Percentiles rank a stretch among this genome's conserved stretches.
Evolutionary conservation across 2,888 invertebrate species (phyloP).

Genomic region (Nasonia oneida): DNA sequence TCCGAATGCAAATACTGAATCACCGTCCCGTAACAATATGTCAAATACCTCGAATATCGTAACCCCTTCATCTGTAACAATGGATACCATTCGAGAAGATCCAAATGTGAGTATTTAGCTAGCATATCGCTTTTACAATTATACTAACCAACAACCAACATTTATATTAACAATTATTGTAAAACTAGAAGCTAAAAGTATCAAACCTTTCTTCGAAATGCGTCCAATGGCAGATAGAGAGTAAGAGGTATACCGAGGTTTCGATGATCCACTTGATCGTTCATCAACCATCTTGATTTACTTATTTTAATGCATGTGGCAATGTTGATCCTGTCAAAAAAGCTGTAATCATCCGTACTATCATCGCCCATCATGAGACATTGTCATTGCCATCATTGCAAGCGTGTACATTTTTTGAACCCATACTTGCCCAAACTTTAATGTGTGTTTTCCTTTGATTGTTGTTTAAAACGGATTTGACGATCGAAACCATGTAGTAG

Average conservation of each 20-base stretch:
- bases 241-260: conserved; percentile 61
- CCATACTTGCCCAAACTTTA: conserved; percentile 50
- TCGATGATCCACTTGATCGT: conserved; percentile 46
- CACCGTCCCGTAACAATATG: conserved; percentile 73
- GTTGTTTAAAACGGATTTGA: conserved; percentile 51
- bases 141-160: conserved; percentile 25
- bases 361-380: conserved; percentile 56
- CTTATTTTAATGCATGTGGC: conserved; percentile 59
- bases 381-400: conserved; percentile 62
- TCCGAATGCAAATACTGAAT: conserved; percentile 76
- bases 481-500: conserved; percentile 64
- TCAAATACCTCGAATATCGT: conserved; percentile 74
- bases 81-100: conserved; percentile 86
- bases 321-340: conserved; percentile 54
- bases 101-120: conserved; percentile 86
- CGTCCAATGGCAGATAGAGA: conserved; percentile 73
- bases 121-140: background rate
- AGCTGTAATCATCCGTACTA: conserved; percentile 60
- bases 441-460: conserved; percentile 57
- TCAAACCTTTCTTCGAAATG: conserved; percentile 70
- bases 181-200: conserved; percentile 60
- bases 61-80: conserved; percentile 77
- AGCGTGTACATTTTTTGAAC: conserved; percentile 54
- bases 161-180: conserved; percentile 44
- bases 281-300: conserved; percentile 44